phyloP scores from a whole-genome alignment of 2,113 vertebrate genomes.

The Ceyx cyanopectus region DNA sequence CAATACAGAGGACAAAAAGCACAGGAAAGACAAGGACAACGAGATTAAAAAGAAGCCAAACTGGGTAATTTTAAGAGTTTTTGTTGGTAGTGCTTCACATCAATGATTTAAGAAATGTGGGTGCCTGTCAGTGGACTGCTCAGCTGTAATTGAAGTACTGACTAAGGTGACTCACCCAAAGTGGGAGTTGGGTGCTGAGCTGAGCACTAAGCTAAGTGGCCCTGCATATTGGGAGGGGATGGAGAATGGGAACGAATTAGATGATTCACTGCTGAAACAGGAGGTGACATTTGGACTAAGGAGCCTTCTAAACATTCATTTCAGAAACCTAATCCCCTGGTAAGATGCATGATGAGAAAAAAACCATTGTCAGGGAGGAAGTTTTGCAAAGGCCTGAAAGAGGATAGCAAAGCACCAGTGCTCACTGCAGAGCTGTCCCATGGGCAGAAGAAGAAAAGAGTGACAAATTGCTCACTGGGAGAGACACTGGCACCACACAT shows the following conservation, averaged over 20 bases:
- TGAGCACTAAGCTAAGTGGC: constrained; percentile 48
- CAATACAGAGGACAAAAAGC: not conserved
- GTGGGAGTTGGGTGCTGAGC: constrained; percentile 47
- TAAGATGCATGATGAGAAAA: not conserved
- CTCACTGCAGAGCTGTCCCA: not conserved
- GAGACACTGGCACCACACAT: not conserved
- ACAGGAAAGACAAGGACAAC: not conserved
- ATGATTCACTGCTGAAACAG: constrained; percentile 49
- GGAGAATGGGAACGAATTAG: constrained; percentile 1
- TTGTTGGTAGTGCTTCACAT: not conserved
- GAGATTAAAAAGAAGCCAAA: not conserved
- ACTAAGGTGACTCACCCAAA: not conserved
- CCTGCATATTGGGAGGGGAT: not conserved
- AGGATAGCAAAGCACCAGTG: not conserved
- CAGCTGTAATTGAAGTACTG: not conserved
- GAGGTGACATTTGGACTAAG: constrained; percentile 30
- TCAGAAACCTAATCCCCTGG: not conserved
- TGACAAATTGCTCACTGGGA: not conserved
- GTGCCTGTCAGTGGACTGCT: constrained; percentile 9
- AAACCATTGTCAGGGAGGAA: not conserved
- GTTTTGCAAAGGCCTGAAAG: not conserved
- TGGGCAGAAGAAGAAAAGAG: not conserved
- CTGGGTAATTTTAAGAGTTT: not conserved
- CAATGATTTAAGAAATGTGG: not conserved
- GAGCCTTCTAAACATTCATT: not conserved